phyloP scores from a whole-genome alignment of 2,888 invertebrate species.

The Gymnosoma rotundatum region DNA sequence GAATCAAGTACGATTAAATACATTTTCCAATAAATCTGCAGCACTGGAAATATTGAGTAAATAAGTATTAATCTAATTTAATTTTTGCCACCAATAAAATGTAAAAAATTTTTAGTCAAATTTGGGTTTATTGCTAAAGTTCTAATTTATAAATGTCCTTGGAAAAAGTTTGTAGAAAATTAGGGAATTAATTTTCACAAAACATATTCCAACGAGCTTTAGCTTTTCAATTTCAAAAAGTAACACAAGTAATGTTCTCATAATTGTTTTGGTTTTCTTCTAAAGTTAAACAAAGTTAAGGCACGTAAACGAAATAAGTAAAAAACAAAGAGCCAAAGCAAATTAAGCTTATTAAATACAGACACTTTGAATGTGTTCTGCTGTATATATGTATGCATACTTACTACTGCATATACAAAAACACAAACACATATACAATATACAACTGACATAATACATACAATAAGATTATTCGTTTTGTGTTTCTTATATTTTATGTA shows the following conservation, averaged over 20 bases:
- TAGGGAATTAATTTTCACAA: neutral
- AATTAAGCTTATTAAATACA: conserved; percentile 11
- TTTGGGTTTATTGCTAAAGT: too few species aligned
- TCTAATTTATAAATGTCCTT: neutral
- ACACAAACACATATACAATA: neutral
- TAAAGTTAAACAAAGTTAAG: neutral
- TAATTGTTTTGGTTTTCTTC: neutral
- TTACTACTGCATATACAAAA: neutral
- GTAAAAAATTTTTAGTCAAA: too few species aligned
- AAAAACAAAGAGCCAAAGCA: conserved; percentile 5
- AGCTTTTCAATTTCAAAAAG: neutral
- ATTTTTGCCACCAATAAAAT: too few species aligned
- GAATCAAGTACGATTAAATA: too few species aligned
- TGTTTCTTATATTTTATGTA: conserved; percentile 46
- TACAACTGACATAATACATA: conserved; percentile 10
- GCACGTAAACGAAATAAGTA: neutral
- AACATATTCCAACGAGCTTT: neutral
- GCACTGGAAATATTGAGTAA: too few species aligned
- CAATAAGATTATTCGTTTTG: neutral
- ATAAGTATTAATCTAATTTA: too few species aligned
- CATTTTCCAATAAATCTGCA: too few species aligned
- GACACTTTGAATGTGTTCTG: neutral
- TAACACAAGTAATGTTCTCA: neutral
- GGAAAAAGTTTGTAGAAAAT: neutral
- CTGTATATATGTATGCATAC: neutral